These are phyloP conservation scores for Lysiphlebus fabarum DNA, from an alignment of 1,140 invertebrate genomes.

Conservation along the genomic window DNA sequence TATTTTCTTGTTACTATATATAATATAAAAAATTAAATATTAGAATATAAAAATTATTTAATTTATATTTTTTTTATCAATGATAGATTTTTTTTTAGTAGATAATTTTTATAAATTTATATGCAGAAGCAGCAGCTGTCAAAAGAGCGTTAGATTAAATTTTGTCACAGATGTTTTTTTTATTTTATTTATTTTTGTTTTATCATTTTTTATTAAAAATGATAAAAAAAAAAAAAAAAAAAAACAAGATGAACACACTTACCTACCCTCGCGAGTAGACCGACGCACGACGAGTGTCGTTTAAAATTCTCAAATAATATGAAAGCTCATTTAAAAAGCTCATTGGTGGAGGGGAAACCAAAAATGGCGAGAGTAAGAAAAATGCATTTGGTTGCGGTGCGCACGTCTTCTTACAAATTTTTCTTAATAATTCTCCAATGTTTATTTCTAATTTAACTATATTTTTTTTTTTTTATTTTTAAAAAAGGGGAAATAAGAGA, in stretches of 20 bases:
- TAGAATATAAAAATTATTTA: not conserved
- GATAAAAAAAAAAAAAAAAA: not conserved
- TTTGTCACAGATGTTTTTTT: not conserved
- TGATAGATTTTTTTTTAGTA: not conserved
- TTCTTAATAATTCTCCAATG: not conserved
- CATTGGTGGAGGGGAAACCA: slow-evolving; percentile 50
- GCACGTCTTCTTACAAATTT: slow-evolving; percentile 1
- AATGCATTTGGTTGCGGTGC: not conserved
- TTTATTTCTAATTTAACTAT: slow-evolving; percentile 1
- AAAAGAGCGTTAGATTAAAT: slow-evolving; percentile 3
- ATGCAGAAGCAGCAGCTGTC: slow-evolving; percentile 7
- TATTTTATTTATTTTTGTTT: slow-evolving; percentile 4
- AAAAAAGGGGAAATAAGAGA: not conserved
- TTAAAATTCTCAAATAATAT: slow-evolving; percentile 16
- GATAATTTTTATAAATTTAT: not conserved
- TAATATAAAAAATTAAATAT: not conserved
- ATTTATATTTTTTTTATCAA: not conserved
- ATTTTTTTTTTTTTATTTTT: not conserved
- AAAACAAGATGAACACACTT: slow-evolving; percentile 37
- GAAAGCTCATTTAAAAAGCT: slow-evolving; percentile 22
- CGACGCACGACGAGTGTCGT: slow-evolving; percentile 50
- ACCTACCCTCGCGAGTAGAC: slow-evolving; percentile 50
- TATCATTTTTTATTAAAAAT: not conserved
- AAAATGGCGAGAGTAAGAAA: slow-evolving; percentile 49
- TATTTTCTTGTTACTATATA: no score